Conservation (phyloP, 2,888 invertebrate species). For the Pomacea canaliculata region DNA sequence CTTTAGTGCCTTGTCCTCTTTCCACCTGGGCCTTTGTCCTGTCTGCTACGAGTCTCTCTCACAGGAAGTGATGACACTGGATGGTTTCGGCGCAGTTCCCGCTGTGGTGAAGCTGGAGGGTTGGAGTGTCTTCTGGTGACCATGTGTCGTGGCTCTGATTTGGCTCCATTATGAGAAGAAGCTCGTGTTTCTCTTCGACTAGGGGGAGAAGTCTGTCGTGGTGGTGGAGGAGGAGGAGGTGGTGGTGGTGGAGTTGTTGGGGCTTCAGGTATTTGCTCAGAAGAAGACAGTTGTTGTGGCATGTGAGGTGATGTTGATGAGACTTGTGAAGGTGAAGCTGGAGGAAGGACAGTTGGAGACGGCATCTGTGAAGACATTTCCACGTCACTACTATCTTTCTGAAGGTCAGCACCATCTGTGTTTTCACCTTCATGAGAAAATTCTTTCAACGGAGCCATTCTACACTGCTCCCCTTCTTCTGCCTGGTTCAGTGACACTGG, state of each 20-base stretch:
- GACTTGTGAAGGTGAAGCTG: too few relatives aligned
- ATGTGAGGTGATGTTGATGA: background rate
- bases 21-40: slow-evolving; percentile 5
- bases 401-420: too few relatives aligned
- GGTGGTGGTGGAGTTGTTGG: background rate
- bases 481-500: too few relatives aligned
- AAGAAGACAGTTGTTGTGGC: background rate
- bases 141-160: background rate
- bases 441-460: too few relatives aligned
- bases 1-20: slow-evolving; percentile 8
- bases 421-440: too few relatives aligned
- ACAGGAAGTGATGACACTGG: background rate
- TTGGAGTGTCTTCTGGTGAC: slow-evolving; percentile 9
- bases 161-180: background rate
- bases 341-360: too few relatives aligned
- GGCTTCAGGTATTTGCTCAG: background rate
- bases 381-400: too few relatives aligned
- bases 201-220: background rate
- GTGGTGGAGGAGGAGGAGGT: background rate
- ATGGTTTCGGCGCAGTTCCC: slow-evolving; percentile 11
- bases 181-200: slow-evolving; percentile 10
- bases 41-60: slow-evolving; percentile 17
- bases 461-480: too few relatives aligned
- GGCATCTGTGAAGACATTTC: too few relatives aligned
- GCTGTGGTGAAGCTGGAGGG: background rate